phyloP scores from a whole-genome alignment of 2,888 invertebrate species.

The Balanococcus diminutus region DNA sequence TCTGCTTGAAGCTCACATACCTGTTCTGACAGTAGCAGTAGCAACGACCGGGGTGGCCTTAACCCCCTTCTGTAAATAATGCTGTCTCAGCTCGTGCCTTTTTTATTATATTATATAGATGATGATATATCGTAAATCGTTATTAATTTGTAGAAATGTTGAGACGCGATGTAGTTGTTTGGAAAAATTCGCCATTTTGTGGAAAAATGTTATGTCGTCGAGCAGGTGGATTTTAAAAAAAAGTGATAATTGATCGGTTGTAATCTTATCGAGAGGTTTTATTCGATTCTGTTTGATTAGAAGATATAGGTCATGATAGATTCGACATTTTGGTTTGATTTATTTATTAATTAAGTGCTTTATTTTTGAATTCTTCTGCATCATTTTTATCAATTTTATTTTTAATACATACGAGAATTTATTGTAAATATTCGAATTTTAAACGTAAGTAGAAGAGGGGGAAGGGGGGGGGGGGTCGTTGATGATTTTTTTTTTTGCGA shows the following conservation, averaged over 20 bases:
- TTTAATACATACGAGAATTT: no score
- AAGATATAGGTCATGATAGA: neutral
- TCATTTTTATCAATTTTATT: no score
- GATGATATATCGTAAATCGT: neutral
- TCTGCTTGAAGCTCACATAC: neutral
- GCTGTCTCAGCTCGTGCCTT: neutral
- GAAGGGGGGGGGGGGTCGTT: no score
- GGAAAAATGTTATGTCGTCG: neutral
- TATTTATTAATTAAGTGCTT: no score
- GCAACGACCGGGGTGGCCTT: conserved; percentile 1
- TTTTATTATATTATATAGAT: neutral
- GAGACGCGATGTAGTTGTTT: neutral
- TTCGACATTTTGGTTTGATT: no score
- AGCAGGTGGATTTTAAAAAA: neutral
- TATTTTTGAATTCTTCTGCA: no score
- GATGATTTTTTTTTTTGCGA: no score
- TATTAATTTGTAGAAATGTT: neutral
- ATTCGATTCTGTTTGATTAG: neutral
- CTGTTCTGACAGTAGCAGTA: neutral
- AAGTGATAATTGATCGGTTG: neutral
- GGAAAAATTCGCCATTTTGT: neutral
- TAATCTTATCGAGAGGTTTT: neutral
- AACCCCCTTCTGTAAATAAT: no score
- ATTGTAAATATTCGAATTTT: no score
- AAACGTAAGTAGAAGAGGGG: no score